Percentiles rank a stretch among this genome's conserved stretches.
Conservation (phyloP, 2,113 vertebrate species). For the Lophius piscatorius region DNA sequence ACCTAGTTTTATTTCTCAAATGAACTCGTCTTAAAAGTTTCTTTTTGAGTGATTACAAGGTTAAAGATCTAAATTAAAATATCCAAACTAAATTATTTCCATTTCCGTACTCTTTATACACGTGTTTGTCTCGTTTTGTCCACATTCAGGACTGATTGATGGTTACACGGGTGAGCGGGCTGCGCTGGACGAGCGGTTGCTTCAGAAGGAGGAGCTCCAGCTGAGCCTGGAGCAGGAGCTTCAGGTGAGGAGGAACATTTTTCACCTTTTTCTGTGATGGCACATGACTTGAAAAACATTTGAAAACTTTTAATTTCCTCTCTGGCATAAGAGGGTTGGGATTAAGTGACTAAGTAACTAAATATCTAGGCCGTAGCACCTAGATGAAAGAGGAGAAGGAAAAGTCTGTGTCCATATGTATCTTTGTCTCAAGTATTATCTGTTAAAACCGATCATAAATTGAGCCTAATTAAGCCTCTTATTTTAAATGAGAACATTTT, state of each 20-base stretch:
- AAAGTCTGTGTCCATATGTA: no score
- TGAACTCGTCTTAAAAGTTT: background rate
- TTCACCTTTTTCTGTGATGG: background rate
- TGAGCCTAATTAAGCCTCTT: no score
- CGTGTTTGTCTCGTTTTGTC: background rate
- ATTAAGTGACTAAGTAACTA: no score
- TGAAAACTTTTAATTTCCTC: background rate
- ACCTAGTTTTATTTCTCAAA: no score
- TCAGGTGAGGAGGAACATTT: no score
- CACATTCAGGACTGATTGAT: slow-evolving; percentile 87
- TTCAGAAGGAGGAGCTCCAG: slow-evolving; percentile 88
- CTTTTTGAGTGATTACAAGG: background rate
- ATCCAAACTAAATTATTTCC: background rate
- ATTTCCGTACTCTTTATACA: background rate
- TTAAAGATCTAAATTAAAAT: background rate
- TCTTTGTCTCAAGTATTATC: no score
- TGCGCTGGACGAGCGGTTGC: slow-evolving; percentile 86
- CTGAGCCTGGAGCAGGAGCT: slow-evolving; percentile 90
- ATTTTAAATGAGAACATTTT: no score
- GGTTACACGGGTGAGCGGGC: slow-evolving; percentile 92
- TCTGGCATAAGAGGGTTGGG: background rate
- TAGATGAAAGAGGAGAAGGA: no score
- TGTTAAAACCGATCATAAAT: no score
- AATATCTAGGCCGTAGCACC: no score
- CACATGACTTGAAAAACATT: background rate